Evolutionary conservation across 2,888 invertebrate species (phyloP).

Genomic region (Parapristionchus giblindavisi): DNA sequence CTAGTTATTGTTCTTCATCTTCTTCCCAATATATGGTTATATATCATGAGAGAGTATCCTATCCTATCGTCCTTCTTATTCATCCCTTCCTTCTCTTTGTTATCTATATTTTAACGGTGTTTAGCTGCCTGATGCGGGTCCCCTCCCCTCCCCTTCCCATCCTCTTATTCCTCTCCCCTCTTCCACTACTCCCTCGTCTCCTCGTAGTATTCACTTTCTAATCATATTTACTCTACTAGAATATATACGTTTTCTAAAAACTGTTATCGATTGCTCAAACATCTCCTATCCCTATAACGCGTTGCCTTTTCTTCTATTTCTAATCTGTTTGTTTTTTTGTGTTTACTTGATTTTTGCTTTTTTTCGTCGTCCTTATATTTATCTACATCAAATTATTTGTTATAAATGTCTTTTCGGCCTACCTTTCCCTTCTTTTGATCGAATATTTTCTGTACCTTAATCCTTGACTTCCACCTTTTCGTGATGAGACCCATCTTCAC

Average conservation of each 20-base stretch:
- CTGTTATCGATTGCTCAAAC: conserved; percentile 20
- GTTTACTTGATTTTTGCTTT: neutral
- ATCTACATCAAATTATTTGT: neutral
- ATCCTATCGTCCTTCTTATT: conserved; percentile 7
- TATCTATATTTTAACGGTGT: conserved; percentile 15
- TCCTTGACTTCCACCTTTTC: too few species aligned
- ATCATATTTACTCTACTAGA: neutral
- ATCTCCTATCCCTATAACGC: conserved; percentile 22
- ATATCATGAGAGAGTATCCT: too few species aligned
- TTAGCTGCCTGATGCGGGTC: conserved; percentile 22
- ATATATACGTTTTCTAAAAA: conserved; percentile 2
- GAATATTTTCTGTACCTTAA: neutral
- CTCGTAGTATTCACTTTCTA: conserved; percentile 5
- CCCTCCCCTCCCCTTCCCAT: neutral
- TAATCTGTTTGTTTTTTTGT: conserved; percentile 1
- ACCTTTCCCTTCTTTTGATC: neutral
- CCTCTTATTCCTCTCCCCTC: conserved; percentile 9
- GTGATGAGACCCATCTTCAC: conserved; percentile 35
- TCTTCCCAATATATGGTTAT: too few species aligned
- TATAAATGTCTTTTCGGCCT: neutral
- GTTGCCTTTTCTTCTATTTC: neutral
- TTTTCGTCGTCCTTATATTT: neutral
- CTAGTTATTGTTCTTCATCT: neutral
- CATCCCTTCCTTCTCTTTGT: conserved; percentile 28
- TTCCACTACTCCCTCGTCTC: conserved; percentile 5